Percentiles rank a stretch among this genome's conserved stretches.
phyloP scores from a whole-genome alignment of 1,140 invertebrate genomes.

The Drosophila obscura region DNA sequence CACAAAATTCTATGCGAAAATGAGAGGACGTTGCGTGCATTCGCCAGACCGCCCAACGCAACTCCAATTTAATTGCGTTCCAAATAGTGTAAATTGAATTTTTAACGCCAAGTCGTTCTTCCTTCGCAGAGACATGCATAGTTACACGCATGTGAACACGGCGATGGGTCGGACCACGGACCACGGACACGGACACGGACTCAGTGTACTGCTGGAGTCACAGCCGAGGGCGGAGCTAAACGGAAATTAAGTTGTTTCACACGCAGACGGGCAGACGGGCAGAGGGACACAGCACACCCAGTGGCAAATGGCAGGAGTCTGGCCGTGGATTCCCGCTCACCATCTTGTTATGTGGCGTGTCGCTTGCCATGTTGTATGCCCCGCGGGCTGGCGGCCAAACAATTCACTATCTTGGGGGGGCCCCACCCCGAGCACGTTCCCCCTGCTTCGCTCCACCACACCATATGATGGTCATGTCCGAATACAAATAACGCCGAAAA shows the following conservation, averaged over 20 bases:
- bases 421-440: slow-evolving; percentile 9
- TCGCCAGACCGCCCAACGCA: neutral
- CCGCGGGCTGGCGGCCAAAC: slow-evolving; percentile 20
- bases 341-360: slow-evolving; percentile 66
- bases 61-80: slow-evolving; percentile 72
- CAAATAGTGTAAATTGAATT: slow-evolving; percentile 81
- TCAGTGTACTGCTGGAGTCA: neutral
- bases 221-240: slow-evolving; percentile 38
- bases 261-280: slow-evolving; percentile 53
- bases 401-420: slow-evolving; percentile 42
- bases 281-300: slow-evolving; percentile 19
- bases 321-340: slow-evolving; percentile 12
- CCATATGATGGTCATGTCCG: slow-evolving; percentile 31
- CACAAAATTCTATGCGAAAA: slow-evolving; percentile 31
- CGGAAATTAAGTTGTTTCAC: slow-evolving; percentile 76
- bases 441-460: neutral
- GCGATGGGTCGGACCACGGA: neutral
- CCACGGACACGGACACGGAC: neutral
- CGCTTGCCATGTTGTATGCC: slow-evolving; percentile 49
- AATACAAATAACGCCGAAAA: slow-evolving; percentile 13
- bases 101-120: slow-evolving; percentile 63
- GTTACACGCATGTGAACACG: slow-evolving; percentile 75
- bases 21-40: slow-evolving; percentile 52
- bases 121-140: slow-evolving; percentile 54
- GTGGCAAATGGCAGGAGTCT: slow-evolving; percentile 25